Conservation (phyloP, 2,113 vertebrate species). For the Bubo blakistoni region DNA sequence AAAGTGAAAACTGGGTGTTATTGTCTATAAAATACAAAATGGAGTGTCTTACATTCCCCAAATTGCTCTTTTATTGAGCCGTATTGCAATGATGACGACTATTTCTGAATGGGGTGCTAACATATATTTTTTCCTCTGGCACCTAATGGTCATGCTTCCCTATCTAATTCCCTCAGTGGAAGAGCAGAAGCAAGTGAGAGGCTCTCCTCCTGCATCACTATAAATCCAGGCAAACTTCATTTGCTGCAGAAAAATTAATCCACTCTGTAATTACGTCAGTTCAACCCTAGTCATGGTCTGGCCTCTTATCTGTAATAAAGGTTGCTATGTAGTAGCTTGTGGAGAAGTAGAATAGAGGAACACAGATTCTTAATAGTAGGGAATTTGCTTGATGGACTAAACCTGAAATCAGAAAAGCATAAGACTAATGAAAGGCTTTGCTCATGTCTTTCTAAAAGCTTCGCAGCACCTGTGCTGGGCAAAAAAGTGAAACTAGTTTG, state of each 20-base stretch:
- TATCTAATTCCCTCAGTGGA: neutral
- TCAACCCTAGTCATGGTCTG: neutral
- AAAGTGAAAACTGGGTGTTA: neutral
- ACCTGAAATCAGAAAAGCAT: neutral
- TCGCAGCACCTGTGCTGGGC: neutral
- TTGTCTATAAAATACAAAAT: neutral
- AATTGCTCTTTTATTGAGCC: neutral
- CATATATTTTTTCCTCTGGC: neutral
- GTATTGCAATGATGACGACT: neutral
- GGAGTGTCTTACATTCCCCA: neutral
- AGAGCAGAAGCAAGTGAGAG: neutral
- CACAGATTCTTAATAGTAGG: neutral
- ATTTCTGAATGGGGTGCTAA: neutral
- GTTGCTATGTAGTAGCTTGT: neutral
- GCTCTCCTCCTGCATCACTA: neutral
- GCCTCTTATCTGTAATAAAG: neutral
- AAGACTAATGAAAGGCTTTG: neutral
- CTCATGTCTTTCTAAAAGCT: neutral
- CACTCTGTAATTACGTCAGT: neutral
- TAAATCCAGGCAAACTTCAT: neutral
- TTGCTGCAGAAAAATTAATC: slow-evolving; percentile 7
- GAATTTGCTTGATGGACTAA: neutral
- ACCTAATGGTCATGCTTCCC: neutral
- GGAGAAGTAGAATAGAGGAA: neutral
- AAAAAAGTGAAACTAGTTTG: neutral